phyloP scores from a whole-genome alignment of 1,140 invertebrate genomes.

The Bombus soroeensis region DNA sequence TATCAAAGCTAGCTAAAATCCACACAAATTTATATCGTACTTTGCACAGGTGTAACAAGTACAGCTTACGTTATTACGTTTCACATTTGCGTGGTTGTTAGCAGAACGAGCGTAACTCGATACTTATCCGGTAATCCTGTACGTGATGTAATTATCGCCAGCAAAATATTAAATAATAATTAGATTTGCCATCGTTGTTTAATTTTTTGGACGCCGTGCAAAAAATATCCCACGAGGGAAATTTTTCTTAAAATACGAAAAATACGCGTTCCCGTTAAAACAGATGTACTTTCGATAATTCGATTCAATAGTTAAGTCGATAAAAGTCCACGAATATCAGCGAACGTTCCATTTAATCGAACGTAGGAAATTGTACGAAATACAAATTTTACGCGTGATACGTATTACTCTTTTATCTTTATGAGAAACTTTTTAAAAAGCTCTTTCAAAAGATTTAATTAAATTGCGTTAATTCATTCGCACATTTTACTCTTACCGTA shows the following conservation, averaged over 20 bases:
- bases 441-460: too few species aligned
- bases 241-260: background rate
- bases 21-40: background rate
- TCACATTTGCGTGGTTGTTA: background rate
- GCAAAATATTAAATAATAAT: background rate
- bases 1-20: background rate
- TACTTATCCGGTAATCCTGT: background rate
- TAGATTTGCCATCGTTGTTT: background rate
- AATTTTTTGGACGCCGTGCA: rapidly evolving
- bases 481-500: too few species aligned
- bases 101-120: background rate
- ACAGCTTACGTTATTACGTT: background rate
- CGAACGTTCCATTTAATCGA: background rate
- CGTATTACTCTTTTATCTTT: background rate
- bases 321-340: rapidly evolving
- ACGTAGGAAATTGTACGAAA: background rate
- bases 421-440: too few species aligned
- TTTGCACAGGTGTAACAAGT: background rate
- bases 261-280: background rate
- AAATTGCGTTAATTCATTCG: too few species aligned
- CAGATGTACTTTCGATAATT: background rate
- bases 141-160: background rate
- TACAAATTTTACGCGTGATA: background rate
- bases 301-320: background rate
- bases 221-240: background rate